Base-by-base conservation (phyloP, 2,888 invertebrate species). In the Polietes domitor region DNA sequence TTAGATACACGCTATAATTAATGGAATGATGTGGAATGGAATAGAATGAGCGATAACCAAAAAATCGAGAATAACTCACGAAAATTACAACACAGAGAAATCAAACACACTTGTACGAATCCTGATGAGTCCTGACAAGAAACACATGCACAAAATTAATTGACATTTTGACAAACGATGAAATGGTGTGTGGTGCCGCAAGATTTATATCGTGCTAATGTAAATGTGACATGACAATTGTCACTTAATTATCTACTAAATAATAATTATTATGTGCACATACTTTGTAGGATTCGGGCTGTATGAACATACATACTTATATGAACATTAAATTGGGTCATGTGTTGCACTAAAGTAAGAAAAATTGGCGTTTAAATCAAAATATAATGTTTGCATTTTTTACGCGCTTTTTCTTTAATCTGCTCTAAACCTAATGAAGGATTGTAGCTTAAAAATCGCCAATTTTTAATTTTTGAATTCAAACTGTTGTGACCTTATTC, bases 111-210 rank as follows among this genome's bases (percentile, higher is more conserved):
- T 61, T 61, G 28, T 24, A 28, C 24, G 61, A 61, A 4, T 61
- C 26, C 58, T 58, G 58, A 58, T 58, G 15, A 19, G 63, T 77
- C 70, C 41, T 77, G 70, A 50, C 55, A 80, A 74, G 63, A 74
- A 50, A 19, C 74, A 78, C 53, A 82, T 80, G 63, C 75, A 83
- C 80, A 68, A 76, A 85, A 84, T 84, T 86, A 86, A 86, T 87
- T 87, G 87, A 85, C 87, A 82, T 86, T 86, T 87, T 87, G 87
- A 87, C 87, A 87, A 87, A 87, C 85, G 87, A 87, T 85, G 86
- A 85, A 77, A 82, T 84, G 79, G 84, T 82, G 41, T 77, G 73
- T 79, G 73, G 55, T 43, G 72, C 28, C 50, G 55, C 61, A 85
- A 86, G 87, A 87, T 86, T 86, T 86, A 85, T 86, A 85, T 85